phyloP scores from a whole-genome alignment of 2,888 invertebrate species.

The Dolomedes plantarius region DNA sequence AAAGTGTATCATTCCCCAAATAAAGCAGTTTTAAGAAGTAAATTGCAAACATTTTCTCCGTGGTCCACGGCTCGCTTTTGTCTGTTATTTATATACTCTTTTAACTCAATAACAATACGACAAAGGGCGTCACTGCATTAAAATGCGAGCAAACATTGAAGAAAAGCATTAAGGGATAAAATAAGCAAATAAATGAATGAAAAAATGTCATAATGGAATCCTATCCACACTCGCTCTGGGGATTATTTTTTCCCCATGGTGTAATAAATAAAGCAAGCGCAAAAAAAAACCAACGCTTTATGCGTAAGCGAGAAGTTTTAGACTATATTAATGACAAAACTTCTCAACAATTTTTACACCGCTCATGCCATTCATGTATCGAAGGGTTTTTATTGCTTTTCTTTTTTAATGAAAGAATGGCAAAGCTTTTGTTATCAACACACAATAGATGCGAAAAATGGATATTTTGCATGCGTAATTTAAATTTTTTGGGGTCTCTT shows the following conservation, averaged over 20 bases:
- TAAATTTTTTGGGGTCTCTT: constrained; percentile 41
- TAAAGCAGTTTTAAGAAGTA: constrained; percentile 54
- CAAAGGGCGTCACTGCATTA: constrained; percentile 50
- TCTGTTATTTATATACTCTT: constrained; percentile 64
- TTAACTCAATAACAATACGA: constrained; percentile 62
- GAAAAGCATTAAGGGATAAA: constrained; percentile 60
- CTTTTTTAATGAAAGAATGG: constrained; percentile 54
- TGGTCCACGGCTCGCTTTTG: constrained; percentile 42
- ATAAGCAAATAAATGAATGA: constrained; percentile 41
- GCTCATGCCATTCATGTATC: constrained; percentile 7
- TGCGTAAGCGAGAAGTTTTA: constrained; percentile 38
- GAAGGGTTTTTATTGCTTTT: constrained; percentile 28
- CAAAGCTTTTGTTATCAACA: constrained; percentile 52
- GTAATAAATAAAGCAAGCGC: background rate
- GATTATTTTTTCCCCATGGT: constrained; percentile 5
- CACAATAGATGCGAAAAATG: constrained; percentile 57
- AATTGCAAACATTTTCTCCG: constrained; percentile 50
- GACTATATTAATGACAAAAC: constrained; percentile 67
- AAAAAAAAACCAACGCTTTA: constrained; percentile 34
- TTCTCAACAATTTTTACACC: constrained; percentile 53
- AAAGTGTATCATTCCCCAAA: constrained; percentile 33
- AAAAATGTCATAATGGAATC: constrained; percentile 37
- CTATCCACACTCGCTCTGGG: constrained; percentile 11
- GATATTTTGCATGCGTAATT: constrained; percentile 65
- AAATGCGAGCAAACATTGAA: constrained; percentile 62